Conservation (phyloP, 92 coral and sea anemone species). For the Ricordea florida region DNA sequence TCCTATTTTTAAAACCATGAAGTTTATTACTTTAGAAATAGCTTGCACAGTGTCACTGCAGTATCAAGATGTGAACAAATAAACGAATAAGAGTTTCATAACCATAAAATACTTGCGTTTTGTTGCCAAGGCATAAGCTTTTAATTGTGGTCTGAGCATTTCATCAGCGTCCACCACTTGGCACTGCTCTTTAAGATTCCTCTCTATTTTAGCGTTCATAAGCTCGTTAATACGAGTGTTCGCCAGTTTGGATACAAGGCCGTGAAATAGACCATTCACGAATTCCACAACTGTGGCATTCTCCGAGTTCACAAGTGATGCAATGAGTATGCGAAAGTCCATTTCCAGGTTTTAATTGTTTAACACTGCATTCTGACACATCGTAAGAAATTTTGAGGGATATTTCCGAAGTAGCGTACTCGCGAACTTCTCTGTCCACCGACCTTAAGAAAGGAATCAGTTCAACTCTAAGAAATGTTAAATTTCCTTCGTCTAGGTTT, state of each 20-base stretch:
- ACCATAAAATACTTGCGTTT: no score
- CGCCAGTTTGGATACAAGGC: constrained; percentile 15
- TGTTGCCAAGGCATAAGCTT: no score
- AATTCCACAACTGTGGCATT: not conserved
- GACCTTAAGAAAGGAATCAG: constrained; percentile 5
- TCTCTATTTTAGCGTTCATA: not conserved
- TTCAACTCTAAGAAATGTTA: constrained; percentile 27
- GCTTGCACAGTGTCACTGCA: no score
- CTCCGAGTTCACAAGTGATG: no score
- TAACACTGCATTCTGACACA: constrained; percentile 28
- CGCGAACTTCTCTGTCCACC: constrained; percentile 26
- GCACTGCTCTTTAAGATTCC: no score
- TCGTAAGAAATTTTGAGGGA: constrained; percentile 6
- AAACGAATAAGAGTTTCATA: no score
- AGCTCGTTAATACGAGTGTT: constrained; percentile 10
- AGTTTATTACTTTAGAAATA: no score
- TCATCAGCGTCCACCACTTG: no score
- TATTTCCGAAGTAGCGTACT: constrained; percentile 8
- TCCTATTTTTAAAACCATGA: no score
- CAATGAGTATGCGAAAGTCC: not conserved
- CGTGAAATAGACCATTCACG: not conserved
- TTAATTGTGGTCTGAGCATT: no score
- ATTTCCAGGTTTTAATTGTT: constrained; percentile 5
- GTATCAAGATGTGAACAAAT: no score
- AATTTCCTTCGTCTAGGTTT: constrained; percentile 20